Evolutionary conservation across 2,888 invertebrate genomes (phyloP).

Genomic region (Stegana nigrithorax): DNA sequence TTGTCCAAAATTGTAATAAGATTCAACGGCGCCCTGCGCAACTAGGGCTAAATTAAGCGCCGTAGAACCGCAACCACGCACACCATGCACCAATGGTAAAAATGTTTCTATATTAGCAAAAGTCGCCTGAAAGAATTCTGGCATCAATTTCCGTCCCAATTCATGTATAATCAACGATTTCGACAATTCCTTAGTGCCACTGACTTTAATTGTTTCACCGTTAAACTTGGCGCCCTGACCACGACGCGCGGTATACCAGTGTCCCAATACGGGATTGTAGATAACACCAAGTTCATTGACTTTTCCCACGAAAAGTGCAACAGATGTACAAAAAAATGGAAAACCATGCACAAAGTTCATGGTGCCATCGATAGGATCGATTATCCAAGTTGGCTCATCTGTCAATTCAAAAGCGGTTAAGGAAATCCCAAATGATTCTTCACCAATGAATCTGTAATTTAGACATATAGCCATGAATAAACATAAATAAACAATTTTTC

Average conservation of each 20-base stretch:
- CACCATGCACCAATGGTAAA: background rate
- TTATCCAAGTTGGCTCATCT: conserved; percentile 93
- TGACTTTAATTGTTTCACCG: background rate
- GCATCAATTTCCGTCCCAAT: conserved; percentile 1
- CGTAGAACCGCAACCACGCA: conserved; percentile 88
- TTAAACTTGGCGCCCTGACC: conserved; percentile 25
- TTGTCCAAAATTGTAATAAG: conserved; percentile 89
- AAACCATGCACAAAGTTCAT: conserved; percentile 95
- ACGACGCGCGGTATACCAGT: conserved; percentile 16
- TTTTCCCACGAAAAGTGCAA: background rate
- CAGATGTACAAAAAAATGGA: conserved; percentile 77
- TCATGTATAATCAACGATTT: conserved; percentile 26
- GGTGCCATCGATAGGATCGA: conserved; percentile 97
- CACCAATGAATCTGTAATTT: conserved; percentile 83
- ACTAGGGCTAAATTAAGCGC: conserved; percentile 94
- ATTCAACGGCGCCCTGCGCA: conserved; percentile 87
- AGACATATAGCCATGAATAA: background rate
- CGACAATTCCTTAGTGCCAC: background rate
- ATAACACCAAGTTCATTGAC: conserved; percentile 19
- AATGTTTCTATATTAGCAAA: background rate
- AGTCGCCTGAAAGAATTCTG: too few species aligned
- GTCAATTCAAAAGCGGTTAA: conserved; percentile 78
- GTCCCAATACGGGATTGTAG: conserved; percentile 24
- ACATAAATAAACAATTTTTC: background rate
- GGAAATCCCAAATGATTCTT: conserved; percentile 85